Conservation (phyloP, 2,113 vertebrate species). For the Gavialis gangeticus region DNA sequence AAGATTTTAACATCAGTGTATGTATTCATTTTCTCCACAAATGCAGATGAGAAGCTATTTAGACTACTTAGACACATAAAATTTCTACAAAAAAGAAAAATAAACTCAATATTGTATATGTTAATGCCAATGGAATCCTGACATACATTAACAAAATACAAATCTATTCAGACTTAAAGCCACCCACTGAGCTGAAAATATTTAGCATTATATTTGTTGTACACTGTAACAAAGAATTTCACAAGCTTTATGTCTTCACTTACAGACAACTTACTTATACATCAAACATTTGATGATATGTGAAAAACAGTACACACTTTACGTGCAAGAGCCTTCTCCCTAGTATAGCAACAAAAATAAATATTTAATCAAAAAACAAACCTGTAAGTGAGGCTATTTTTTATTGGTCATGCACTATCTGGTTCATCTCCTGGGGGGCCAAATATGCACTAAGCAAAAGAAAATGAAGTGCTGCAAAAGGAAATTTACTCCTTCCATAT, state of each 20-base stretch:
- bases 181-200: slow-evolving; percentile 45
- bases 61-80: neutral
- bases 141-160: neutral
- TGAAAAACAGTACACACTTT: slow-evolving; percentile 36
- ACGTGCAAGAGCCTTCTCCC: slow-evolving; percentile 14
- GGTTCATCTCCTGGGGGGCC: slow-evolving; percentile 46
- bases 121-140: neutral
- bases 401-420: neutral
- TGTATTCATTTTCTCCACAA: neutral
- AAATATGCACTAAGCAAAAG: neutral
- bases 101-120: neutral
- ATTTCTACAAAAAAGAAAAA: neutral
- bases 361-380: slow-evolving; percentile 40
- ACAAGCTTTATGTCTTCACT: slow-evolving; percentile 21
- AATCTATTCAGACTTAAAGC: neutral
- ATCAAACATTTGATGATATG: slow-evolving; percentile 35
- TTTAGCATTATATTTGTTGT: slow-evolving; percentile 21
- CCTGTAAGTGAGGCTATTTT: slow-evolving; percentile 11
- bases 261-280: neutral
- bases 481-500: neutral
- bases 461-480: neutral
- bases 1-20: neutral
- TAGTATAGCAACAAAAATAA: slow-evolving; percentile 38
- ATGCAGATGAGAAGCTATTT: neutral
- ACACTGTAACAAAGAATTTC: slow-evolving; percentile 29